Conservation (phyloP, 1,140 invertebrate species). For the Piezodorus guildinii region DNA sequence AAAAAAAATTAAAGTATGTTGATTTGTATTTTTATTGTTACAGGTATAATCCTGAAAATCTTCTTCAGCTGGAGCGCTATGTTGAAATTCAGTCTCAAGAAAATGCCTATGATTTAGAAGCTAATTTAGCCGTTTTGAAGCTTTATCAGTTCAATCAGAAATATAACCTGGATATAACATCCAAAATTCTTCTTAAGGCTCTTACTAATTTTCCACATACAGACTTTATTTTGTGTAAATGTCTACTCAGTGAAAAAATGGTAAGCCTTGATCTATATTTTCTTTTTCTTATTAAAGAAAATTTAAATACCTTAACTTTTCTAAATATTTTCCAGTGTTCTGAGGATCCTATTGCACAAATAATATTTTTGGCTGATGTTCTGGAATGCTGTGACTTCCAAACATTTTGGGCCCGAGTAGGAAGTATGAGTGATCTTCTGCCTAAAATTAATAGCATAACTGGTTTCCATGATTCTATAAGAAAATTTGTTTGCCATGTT, state of each 20-base stretch:
- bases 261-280: constrained; percentile 39
- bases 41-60: constrained; percentile 91
- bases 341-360: constrained; percentile 69
- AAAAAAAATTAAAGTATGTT: no score
- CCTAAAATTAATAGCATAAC: constrained; percentile 51
- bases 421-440: constrained; percentile 48
- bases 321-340: constrained; percentile 54
- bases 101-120: constrained; percentile 91
- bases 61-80: constrained; percentile 78
- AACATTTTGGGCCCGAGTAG: constrained; percentile 72
- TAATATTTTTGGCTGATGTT: constrained; percentile 79
- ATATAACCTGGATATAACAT: constrained; percentile 71
- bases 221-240: constrained; percentile 94
- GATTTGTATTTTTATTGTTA: constrained; percentile 30
- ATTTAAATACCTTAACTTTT: not conserved
- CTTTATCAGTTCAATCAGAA: constrained; percentile 86
- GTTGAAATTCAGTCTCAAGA: constrained; percentile 85
- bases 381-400: constrained; percentile 90
- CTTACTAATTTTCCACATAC: constrained; percentile 92
- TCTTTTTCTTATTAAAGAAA: not conserved
- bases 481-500: constrained; percentile 96
- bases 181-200: constrained; percentile 82
- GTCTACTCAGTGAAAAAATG: constrained; percentile 73
- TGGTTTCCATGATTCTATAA: constrained; percentile 91
- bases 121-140: constrained; percentile 84